A percentile compares a stretch with the other conserved stretches of the same genome.
Evolutionary conservation across 2,797 vertebrate species (phyloP).

Genomic region (Vespertilio murinus): DNA sequence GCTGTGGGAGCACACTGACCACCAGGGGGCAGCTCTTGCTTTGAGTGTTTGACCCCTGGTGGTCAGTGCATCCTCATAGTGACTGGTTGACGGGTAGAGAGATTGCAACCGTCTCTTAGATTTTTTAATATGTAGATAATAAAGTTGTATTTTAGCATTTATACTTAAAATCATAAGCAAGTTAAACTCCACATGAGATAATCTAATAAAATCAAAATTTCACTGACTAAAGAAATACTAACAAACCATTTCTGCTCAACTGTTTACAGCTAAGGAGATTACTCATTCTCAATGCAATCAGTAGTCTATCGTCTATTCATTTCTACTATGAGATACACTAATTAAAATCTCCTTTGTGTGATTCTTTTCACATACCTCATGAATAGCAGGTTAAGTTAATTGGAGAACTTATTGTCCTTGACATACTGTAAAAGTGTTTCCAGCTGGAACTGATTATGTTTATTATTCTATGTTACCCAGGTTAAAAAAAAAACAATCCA

Average conservation of each 20-base stretch:
- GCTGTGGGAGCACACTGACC: too few relatives aligned
- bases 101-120: too few relatives aligned
- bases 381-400: slow-evolving; percentile 79
- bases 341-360: slow-evolving; percentile 68
- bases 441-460: slow-evolving; percentile 80
- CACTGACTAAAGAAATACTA: slow-evolving; percentile 47
- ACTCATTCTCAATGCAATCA: slow-evolving; percentile 58
- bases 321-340: slow-evolving; percentile 60
- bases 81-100: too few relatives aligned
- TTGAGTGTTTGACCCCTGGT: too few relatives aligned
- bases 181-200: background rate
- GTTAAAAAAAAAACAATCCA: slow-evolving; percentile 79
- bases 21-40: too few relatives aligned
- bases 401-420: slow-evolving; percentile 79
- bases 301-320: slow-evolving; percentile 64
- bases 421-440: slow-evolving; percentile 75
- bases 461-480: slow-evolving; percentile 77
- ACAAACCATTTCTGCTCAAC: background rate
- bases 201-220: slow-evolving; percentile 37
- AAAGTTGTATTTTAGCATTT: slow-evolving; percentile 28
- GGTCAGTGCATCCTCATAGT: too few relatives aligned
- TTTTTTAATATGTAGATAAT: background rate
- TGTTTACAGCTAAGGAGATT: slow-evolving; percentile 50
- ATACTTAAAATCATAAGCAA: background rate
- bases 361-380: slow-evolving; percentile 67